Conservation (phyloP, 2,113 vertebrate genomes). For the Bambusicola thoracicus region DNA sequence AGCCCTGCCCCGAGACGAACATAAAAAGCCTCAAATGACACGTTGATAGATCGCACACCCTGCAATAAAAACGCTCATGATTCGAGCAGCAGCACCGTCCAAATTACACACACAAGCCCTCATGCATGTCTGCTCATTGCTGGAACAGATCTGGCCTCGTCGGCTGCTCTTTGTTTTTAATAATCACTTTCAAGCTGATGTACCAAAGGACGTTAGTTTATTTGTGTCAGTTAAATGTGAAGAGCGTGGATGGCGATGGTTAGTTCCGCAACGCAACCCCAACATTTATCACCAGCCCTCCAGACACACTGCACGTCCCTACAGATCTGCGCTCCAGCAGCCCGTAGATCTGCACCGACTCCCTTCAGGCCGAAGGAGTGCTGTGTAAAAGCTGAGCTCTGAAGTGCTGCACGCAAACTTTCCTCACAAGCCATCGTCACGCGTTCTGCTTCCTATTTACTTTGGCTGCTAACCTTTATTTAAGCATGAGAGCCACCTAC, state of each 20-base stretch:
- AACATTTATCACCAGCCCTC: not conserved
- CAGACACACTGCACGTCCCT: fast-evolving
- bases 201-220: not conserved
- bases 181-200: not conserved
- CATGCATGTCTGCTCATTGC: not conserved
- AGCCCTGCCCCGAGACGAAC: not conserved
- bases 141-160: not conserved
- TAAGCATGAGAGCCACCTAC: not conserved
- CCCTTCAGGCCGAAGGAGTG: not conserved
- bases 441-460: not conserved
- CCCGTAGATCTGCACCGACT: not conserved
- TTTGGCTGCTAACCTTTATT: not conserved
- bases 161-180: not conserved
- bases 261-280: not conserved
- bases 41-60: not conserved
- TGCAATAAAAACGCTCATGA: not conserved
- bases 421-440: not conserved
- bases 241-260: not conserved
- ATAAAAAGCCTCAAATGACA: not conserved
- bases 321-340: fast-evolving
- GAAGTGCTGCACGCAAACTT: not conserved
- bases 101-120: not conserved
- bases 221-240: not conserved
- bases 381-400: not conserved
- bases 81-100: not conserved